Base-by-base conservation (phyloP, 2,113 vertebrate genomes). In the Octodon degus region DNA sequence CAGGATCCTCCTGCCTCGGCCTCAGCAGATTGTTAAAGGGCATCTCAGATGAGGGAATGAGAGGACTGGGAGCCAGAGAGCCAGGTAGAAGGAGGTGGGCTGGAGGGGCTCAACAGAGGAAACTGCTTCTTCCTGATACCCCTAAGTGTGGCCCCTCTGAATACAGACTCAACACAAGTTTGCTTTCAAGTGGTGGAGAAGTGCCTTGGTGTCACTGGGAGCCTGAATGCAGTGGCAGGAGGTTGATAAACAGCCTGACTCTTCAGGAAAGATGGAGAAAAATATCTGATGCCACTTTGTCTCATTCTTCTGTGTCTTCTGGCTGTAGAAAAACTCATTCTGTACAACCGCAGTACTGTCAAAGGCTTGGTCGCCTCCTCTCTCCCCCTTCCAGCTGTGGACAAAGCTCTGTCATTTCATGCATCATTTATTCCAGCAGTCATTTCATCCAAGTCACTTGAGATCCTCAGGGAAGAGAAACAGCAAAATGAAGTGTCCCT, bases 331-430 rank as follows among this genome's bases (percentile, higher is more conserved):
- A 70, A 86, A 87, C 50, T 55, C 50, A 90, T 84, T 81, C 88
- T 62, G 47, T 10, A 81, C 74, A 32, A 91, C 0, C 2, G 32
- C 2, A 0, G 19, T 55, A 95, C 88, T 67, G 40, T 62, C 10
- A 0, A 70, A 50, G 25, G 68, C 72, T 67, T 62, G 14, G 58
- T 72, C 85, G 50, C 40, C 22, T 62, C 47, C 40, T 68, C 63
- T 58, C 67, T 9, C 58, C 82, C 53, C 40, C 40, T 13, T n/a
- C 7, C 1, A 6, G 32, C 47, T 60, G 2, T 0, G 91, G 97
- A 97, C 97, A 97, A 95, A 98, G 97, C 98, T 98, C 98, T 98
- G 97, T 98, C 98, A 98, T 98, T 98, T 98, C 98, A 98, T 98
- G 98, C 98, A 98, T 96, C 98, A 98, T 98, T 98, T 98, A 98